phyloP scores from a whole-genome alignment of 2,113 vertebrate genomes.

The Hemicordylus capensis region DNA sequence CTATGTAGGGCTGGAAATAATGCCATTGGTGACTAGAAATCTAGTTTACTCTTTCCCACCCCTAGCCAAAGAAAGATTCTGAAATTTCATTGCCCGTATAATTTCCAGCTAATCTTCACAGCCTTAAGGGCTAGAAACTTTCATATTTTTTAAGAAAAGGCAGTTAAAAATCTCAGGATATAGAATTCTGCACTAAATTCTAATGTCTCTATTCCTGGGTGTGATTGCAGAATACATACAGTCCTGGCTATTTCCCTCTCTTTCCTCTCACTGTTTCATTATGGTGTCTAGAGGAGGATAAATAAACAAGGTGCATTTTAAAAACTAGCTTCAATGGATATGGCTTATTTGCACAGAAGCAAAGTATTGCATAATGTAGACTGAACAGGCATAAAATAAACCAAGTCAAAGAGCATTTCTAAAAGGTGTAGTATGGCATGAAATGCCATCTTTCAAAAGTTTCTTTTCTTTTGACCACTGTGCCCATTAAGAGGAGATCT shows the following conservation, averaged over 20 bases:
- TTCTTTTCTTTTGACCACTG: not conserved
- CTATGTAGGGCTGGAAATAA: not conserved
- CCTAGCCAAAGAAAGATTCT: not conserved
- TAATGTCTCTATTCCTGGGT: not conserved
- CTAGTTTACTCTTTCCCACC: not conserved
- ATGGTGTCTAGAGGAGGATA: slow-evolving; percentile 19
- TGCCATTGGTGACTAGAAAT: not conserved
- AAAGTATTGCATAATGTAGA: not conserved
- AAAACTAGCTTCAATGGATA: slow-evolving; percentile 24
- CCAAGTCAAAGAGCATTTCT: not conserved
- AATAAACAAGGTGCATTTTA: not conserved
- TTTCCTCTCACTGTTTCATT: slow-evolving; percentile 19
- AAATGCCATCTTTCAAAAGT: not conserved
- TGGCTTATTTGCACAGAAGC: slow-evolving; percentile 35
- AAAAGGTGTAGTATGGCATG: not conserved
- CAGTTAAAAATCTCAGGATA: not conserved
- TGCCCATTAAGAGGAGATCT: not conserved
- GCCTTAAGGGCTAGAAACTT: not conserved
- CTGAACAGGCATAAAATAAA: slow-evolving; percentile 1
- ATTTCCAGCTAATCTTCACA: not conserved
- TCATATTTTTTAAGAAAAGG: not conserved
- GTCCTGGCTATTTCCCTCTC: not conserved
- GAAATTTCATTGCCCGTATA: not conserved
- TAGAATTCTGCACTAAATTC: not conserved
- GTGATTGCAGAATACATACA: not conserved